Conservation (phyloP, 1,140 invertebrate species). For the Teleopsis dalmanni region DNA sequence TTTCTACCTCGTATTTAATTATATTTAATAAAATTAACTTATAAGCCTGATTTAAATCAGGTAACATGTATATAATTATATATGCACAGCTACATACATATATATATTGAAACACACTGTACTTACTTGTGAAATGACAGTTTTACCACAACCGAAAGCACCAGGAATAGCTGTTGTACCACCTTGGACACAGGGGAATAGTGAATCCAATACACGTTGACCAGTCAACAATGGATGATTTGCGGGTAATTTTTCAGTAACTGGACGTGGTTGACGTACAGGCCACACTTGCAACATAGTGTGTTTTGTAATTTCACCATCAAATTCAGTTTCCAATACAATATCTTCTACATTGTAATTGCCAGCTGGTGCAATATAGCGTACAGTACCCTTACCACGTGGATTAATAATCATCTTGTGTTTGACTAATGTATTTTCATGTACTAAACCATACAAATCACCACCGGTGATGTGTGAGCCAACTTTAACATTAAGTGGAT, state of each 20-base stretch:
- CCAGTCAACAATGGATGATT: conserved; percentile 97
- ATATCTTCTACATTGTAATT: conserved; percentile 94
- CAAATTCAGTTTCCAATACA: conserved; percentile 96
- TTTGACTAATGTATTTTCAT: conserved; percentile 96
- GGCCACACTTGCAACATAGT: conserved; percentile 95
- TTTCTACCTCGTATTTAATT: too few relatives aligned
- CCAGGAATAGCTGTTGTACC: conserved; percentile 99
- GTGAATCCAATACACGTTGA: conserved; percentile 93
- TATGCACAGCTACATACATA: background rate
- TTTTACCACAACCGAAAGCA: conserved; percentile 90
- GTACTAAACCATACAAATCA: conserved; percentile 92
- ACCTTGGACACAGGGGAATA: conserved; percentile 98
- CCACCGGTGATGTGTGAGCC: conserved; percentile 97
- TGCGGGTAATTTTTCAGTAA: conserved; percentile 97
- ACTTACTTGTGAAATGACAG: conserved; percentile 68
- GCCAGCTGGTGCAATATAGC: conserved; percentile 87
- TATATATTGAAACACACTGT: background rate
- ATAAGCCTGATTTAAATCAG: too few relatives aligned
- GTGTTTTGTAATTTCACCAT: conserved; percentile 87
- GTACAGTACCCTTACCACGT: conserved; percentile 90
- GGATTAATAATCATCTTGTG: conserved; percentile 95
- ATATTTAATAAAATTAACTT: too few relatives aligned
- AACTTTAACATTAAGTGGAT: conserved; percentile 79
- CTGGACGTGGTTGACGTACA: conserved; percentile 92
- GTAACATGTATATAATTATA: too few relatives aligned